phyloP scores from a whole-genome alignment of 2,888 invertebrate species.

The Dicycla oo region DNA sequence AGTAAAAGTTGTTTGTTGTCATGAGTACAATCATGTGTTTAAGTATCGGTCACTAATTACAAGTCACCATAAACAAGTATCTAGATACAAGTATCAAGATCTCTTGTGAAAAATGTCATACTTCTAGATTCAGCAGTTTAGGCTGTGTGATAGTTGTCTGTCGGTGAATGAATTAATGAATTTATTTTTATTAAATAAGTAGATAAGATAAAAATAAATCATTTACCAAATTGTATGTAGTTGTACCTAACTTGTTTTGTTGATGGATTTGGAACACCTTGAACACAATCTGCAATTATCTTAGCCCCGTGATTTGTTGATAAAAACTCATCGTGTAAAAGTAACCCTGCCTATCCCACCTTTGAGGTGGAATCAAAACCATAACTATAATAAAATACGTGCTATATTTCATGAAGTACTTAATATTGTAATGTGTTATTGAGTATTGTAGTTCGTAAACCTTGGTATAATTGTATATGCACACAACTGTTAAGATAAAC shows the following conservation, averaged over 20 bases:
- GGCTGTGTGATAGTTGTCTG: background rate
- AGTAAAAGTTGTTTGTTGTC: too few species aligned
- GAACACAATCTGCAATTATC: background rate
- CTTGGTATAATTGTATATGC: conserved; percentile 32
- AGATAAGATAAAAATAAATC: background rate
- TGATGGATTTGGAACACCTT: background rate
- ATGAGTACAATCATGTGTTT: too few species aligned
- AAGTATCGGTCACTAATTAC: too few species aligned
- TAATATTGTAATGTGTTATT: background rate
- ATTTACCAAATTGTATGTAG: background rate
- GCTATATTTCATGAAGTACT: background rate
- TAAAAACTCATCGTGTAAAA: background rate
- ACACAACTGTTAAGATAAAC: conserved; percentile 10
- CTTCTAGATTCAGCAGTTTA: background rate
- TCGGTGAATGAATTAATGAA: background rate
- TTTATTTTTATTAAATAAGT: background rate
- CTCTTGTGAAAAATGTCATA: too few species aligned
- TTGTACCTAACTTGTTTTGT: background rate
- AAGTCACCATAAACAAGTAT: too few species aligned
- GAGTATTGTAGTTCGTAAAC: background rate
- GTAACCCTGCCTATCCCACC: background rate
- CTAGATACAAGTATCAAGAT: too few species aligned
- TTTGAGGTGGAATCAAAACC: background rate
- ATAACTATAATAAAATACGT: background rate
- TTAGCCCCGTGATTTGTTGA: background rate